A percentile compares a stretch with the other conserved stretches of the same genome.
phyloP scores from a whole-genome alignment of 2,113 vertebrate genomes.

The Colinus virginianus region DNA sequence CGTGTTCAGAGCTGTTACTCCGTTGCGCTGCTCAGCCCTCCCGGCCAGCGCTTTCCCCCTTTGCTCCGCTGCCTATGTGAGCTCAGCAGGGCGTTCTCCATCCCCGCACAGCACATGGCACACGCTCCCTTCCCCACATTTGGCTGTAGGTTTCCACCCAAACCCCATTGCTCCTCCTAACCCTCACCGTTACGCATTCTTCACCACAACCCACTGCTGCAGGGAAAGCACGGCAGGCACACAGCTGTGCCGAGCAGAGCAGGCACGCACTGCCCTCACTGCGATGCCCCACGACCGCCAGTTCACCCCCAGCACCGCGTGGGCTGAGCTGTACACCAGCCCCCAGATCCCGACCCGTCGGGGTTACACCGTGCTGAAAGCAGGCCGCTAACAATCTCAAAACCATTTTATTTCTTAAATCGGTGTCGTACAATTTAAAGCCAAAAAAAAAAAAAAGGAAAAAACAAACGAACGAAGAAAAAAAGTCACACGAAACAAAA shows the following conservation, averaged over 20 bases:
- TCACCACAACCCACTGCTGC: too few relatives aligned
- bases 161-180: too few relatives aligned
- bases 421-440: conserved; percentile 66
- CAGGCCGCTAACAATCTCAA: conserved; percentile 66
- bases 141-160: not conserved
- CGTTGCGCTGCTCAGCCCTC: not conserved
- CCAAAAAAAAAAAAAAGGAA: conserved; percentile 47
- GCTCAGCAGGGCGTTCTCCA: too few relatives aligned
- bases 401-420: conserved; percentile 79
- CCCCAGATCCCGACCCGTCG: too few relatives aligned
- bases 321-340: not conserved
- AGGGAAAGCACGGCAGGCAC: not conserved
- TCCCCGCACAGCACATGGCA: not conserved
- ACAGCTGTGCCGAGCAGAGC: not conserved
- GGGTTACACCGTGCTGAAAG: not conserved
- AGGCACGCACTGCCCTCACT: too few relatives aligned
- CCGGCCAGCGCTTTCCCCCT: not conserved
- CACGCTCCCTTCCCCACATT: accelerated
- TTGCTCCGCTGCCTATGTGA: not conserved
- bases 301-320: not conserved
- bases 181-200: not conserved
- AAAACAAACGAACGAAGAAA: not conserved
- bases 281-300: not conserved
- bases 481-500: conserved; percentile 68
- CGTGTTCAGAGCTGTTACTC: not conserved